Percentiles rank a stretch among this genome's conserved stretches.
phyloP scores from a whole-genome alignment of 2,113 vertebrate genomes.

The Ptilorrhoa leucosticta region DNA sequence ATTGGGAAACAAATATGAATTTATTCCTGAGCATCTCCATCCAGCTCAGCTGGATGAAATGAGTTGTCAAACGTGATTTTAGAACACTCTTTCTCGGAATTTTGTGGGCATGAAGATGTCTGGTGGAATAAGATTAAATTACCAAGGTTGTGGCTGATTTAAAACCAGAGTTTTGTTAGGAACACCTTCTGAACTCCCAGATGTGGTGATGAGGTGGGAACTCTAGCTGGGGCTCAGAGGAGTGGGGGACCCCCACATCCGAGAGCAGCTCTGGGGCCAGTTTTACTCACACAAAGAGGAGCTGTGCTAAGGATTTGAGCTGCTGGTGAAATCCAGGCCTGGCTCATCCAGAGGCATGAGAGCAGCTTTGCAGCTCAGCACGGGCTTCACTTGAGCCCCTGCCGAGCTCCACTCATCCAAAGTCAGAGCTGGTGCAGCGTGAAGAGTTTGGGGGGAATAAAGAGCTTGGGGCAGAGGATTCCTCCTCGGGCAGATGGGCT shows the following conservation, averaged over 20 bases:
- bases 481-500: neutral
- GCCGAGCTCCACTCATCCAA: neutral
- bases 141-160: neutral
- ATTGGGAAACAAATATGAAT: constrained; percentile 2
- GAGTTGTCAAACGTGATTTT: neutral
- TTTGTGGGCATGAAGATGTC: neutral
- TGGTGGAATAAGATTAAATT: neutral
- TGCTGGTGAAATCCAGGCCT: neutral
- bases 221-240: neutral
- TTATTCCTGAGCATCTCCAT: constrained; percentile 18
- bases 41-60: neutral
- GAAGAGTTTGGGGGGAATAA: neutral
- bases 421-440: neutral
- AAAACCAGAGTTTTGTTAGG: neutral
- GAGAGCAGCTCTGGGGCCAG: neutral
- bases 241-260: neutral
- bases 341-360: neutral
- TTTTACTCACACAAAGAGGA: neutral
- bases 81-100: neutral
- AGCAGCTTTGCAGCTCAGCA: neutral
- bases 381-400: neutral
- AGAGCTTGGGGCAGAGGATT: neutral
- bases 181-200: neutral
- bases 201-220: neutral
- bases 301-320: neutral